phyloP scores from a whole-genome alignment of 2,797 vertebrate genomes.

The Lateolabrax maculatus region DNA sequence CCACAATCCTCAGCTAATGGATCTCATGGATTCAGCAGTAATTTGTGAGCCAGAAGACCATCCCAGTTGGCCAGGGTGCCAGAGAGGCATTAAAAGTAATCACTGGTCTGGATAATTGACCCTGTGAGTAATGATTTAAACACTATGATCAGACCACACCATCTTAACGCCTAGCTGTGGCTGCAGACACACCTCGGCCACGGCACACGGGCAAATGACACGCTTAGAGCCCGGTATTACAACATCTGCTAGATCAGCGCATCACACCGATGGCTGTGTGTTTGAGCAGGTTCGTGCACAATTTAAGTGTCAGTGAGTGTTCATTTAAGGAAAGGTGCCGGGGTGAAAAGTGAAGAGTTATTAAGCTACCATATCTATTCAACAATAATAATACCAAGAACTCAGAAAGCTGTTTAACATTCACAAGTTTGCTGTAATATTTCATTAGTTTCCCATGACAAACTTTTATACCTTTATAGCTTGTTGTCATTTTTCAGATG shows the following conservation, averaged over 20 bases:
- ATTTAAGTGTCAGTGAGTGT: background rate
- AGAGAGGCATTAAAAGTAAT: slow-evolving; percentile 77
- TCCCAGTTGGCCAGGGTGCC: slow-evolving; percentile 60
- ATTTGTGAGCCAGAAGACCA: slow-evolving; percentile 61
- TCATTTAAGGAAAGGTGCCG: background rate
- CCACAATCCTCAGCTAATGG: slow-evolving; percentile 61
- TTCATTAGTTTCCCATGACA: background rate
- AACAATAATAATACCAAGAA: background rate
- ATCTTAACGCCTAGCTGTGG: slow-evolving; percentile 65
- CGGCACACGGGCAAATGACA: slow-evolving; percentile 73
- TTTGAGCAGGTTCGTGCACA: slow-evolving; percentile 32
- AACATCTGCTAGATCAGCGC: slow-evolving; percentile 73
- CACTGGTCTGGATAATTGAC: slow-evolving; percentile 80
- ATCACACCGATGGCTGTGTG: slow-evolving; percentile 11
- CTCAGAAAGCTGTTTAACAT: background rate
- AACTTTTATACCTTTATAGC: background rate
- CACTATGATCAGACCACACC: slow-evolving; percentile 80
- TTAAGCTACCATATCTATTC: background rate
- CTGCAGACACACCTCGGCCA: slow-evolving; percentile 73
- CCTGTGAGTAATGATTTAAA: slow-evolving; percentile 80
- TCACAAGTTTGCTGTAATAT: background rate
- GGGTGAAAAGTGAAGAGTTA: background rate
- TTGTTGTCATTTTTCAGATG: background rate
- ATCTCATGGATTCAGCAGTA: slow-evolving; percentile 62
- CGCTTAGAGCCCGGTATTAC: slow-evolving; percentile 60